Evolutionary conservation across 2,797 vertebrate genomes (phyloP).

Genomic region (Sarcophilus harrisii): DNA sequence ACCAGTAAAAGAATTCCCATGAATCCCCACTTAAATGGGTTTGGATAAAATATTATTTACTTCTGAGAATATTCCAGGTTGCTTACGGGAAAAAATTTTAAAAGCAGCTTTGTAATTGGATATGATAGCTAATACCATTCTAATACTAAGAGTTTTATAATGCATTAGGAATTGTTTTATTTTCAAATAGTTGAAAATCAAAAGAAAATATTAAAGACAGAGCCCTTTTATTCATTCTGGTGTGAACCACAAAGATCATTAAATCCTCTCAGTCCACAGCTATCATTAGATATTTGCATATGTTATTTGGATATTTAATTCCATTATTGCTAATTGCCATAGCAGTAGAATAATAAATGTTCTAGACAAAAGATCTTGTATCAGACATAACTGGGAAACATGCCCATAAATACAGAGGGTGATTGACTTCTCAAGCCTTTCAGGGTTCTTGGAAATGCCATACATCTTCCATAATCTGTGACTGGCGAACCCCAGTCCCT

Average conservation of each 20-base stretch:
- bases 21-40: slow-evolving; percentile 53
- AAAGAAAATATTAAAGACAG: slow-evolving; percentile 47
- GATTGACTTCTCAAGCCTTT: slow-evolving; percentile 16
- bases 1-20: slow-evolving; percentile 54
- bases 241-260: slow-evolving; percentile 59
- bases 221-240: slow-evolving; percentile 49
- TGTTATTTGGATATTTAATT: slow-evolving; percentile 62
- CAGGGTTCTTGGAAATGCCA: slow-evolving; percentile 75
- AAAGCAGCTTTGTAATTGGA: slow-evolving; percentile 58
- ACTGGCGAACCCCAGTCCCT: slow-evolving; percentile 64
- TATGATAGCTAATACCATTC: slow-evolving; percentile 34
- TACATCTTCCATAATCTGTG: slow-evolving; percentile 39
- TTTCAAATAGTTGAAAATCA: slow-evolving; percentile 33
- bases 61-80: slow-evolving; percentile 65
- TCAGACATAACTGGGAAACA: slow-evolving; percentile 51
- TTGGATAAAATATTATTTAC: slow-evolving; percentile 58
- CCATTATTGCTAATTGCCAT: slow-evolving; percentile 49
- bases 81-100: slow-evolving; percentile 54
- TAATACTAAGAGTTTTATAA: slow-evolving; percentile 29
- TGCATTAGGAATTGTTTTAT: slow-evolving; percentile 1
- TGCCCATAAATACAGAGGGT: slow-evolving; percentile 1
- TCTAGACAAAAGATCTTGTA: slow-evolving; percentile 46
- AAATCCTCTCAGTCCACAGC: slow-evolving; percentile 59
- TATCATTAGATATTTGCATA: slow-evolving; percentile 69
- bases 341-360: slow-evolving; percentile 52